Percentiles rank a stretch among this genome's conserved stretches.
Evolutionary conservation across 2,888 invertebrate genomes (phyloP).

Genomic region (Erannis defoliaria): DNA sequence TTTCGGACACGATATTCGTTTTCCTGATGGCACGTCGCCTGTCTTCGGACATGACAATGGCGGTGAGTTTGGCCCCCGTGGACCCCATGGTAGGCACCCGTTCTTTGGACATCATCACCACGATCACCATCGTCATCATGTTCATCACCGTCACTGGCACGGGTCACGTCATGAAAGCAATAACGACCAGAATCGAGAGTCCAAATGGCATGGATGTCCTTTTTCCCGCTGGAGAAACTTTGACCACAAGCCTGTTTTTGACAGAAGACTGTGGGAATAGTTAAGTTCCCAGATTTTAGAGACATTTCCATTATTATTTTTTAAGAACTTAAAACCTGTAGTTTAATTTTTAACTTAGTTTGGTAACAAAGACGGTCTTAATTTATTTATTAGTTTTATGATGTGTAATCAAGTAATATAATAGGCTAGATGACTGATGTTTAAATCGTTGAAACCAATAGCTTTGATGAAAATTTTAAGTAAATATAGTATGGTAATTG

Average conservation of each 20-base stretch:
- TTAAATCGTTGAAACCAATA: too few species aligned
- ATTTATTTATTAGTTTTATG: background rate
- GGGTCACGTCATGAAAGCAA: background rate
- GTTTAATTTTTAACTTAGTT: background rate
- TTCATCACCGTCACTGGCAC: background rate
- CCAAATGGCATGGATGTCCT: constrained; percentile 3
- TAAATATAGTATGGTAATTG: too few species aligned
- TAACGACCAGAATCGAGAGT: background rate
- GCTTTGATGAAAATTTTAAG: too few species aligned
- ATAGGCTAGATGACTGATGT: too few species aligned
- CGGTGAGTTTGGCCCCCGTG: background rate
- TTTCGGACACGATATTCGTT: background rate
- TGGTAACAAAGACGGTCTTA: background rate
- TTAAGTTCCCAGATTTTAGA: background rate
- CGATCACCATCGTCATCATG: too few species aligned
- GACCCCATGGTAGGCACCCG: background rate
- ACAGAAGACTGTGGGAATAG: constrained; percentile 6
- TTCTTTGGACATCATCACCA: background rate
- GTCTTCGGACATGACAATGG: constrained; percentile 1
- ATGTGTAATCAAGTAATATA: background rate
- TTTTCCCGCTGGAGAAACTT: background rate
- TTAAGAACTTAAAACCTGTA: background rate
- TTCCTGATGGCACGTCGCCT: background rate
- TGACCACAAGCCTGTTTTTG: background rate
- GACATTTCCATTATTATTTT: too few species aligned